Conservation (phyloP, 2,888 invertebrate species). For the Junonia oenone region DNA sequence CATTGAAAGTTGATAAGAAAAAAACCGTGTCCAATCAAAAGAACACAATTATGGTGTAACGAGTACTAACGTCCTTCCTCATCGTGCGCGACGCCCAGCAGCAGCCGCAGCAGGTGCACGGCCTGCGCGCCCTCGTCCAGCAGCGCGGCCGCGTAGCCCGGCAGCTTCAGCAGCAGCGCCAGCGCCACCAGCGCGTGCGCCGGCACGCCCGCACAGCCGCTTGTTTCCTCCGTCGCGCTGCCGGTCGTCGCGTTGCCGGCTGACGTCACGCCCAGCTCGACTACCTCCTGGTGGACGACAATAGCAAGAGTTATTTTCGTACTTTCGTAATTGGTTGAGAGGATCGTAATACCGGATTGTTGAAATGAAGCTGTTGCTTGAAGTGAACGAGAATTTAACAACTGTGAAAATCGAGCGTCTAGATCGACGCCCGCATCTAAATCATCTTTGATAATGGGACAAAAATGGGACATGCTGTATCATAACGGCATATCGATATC, state of each 20-base stretch:
- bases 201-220: constrained; percentile 82
- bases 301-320: no score
- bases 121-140: constrained; percentile 91
- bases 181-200: constrained; percentile 95
- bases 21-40: no score
- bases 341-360: no score
- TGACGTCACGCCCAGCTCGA: constrained; percentile 50
- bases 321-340: no score
- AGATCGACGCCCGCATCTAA: no score
- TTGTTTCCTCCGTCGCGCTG: constrained; percentile 50
- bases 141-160: constrained; percentile 94
- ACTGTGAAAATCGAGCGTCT: no score
- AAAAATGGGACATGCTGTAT: no score
- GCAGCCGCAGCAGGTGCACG: constrained; percentile 90
- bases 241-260: constrained; percentile 45
- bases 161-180: constrained; percentile 91
- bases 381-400: neutral
- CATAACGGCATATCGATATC: no score
- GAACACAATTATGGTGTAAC: no score
- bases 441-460: no score
- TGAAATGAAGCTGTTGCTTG: no score
- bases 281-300: constrained; percentile 50
- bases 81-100: constrained; percentile 94
- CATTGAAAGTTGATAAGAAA: no score
- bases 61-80: constrained; percentile 88